Conservation (phyloP, 2,888 invertebrate species). For the Hemaris fuciformis region DNA sequence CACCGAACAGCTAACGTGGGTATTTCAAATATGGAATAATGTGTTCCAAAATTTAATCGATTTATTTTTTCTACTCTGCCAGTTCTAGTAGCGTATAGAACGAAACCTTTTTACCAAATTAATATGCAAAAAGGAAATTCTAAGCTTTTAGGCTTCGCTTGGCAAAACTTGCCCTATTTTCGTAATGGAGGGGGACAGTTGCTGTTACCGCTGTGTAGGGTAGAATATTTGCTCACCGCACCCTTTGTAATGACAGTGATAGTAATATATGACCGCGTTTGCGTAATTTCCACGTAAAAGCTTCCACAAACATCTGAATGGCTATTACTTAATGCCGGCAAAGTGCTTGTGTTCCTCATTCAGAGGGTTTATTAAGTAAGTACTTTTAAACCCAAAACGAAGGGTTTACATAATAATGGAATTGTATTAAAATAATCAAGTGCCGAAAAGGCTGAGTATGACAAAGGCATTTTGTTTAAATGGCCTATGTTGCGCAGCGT, state of each 20-base stretch:
- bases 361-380: neutral
- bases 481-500: too few species aligned
- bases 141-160: neutral
- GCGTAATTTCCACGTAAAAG: neutral
- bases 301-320: neutral
- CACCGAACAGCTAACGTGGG: constrained; percentile 78
- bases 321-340: neutral
- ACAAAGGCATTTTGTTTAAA: too few species aligned
- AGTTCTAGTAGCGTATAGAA: too few species aligned
- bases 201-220: neutral
- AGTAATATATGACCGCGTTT: neutral
- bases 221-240: constrained; percentile 1
- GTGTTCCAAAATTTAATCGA: neutral
- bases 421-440: too few species aligned
- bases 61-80: neutral
- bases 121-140: neutral
- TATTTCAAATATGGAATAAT: constrained; percentile 25
- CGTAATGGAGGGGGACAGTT: constrained; percentile 3
- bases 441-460: too few species aligned
- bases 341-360: neutral
- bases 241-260: constrained; percentile 2
- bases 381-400: too few species aligned
- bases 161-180: neutral
- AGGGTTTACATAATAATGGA: too few species aligned
- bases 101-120: neutral